Base-by-base conservation (phyloP, 1,140 invertebrate genomes). In the Drosophila seguyi region DNA sequence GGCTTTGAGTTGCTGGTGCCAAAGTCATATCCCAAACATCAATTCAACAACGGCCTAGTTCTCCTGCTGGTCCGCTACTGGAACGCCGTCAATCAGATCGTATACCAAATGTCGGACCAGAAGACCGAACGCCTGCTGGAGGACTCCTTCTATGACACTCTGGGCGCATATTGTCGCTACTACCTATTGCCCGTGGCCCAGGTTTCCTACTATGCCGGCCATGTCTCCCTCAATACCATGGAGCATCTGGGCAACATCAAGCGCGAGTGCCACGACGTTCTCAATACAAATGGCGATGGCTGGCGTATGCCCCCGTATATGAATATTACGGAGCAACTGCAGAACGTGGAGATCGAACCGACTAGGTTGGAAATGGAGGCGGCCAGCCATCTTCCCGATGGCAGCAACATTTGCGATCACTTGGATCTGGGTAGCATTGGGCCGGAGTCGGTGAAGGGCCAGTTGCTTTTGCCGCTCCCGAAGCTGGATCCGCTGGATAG, bases 241-340 rank as follows among this genome's bases (percentile, higher is more conserved):
- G 59, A 85, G 42, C 77, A 82, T n/a, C 16, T 93, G 42, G 47
- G 63, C 22, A 34, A 45, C 2, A 58, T 93, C 1, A 81, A 79
- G 55, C 56, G 76, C 1, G 65, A 92, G 48, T 92, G 91, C 39
- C 78, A 67, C 16, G n/a, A 50, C 10, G 61, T 75, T 10, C 75
- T 93, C 6, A 85, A 91, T n/a, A 93, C 92, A 0, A 81, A 91
- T 47, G 92, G 92, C 0, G 81, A 86, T 39, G 87, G 82, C 7
- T 93, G 92, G 92, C 58, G 52, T 7, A 20, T 56, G 2, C 82
- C 90, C 0, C 27, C 38, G 0, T 3, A 11, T 0, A 13, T n/a
- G 1, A 73, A 92, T 25, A 52, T 92, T 7, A 34, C 82, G 1
- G n/a, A 22, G 0, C 59, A 79, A 31, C 34, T 92, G 8, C 36